Evolutionary conservation across 2,888 invertebrate species (phyloP).

Genomic region (Aspidapion aeneum): DNA sequence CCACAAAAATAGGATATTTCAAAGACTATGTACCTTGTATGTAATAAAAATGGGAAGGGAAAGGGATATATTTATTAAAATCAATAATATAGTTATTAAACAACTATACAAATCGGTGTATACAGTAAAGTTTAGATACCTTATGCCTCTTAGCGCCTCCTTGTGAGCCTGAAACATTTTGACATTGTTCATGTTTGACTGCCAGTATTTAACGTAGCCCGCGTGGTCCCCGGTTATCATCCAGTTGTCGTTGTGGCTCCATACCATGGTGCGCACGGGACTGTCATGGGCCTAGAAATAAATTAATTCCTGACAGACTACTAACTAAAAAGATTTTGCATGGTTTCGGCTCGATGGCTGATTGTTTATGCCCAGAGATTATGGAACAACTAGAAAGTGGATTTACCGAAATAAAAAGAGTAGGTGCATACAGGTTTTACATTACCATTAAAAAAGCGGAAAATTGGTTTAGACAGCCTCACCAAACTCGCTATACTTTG

Average conservation of each 20-base stretch:
- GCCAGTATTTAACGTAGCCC: slow-evolving; percentile 99
- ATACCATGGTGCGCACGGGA: slow-evolving; percentile 98
- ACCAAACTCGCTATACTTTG: no score
- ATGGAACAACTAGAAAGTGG: no score
- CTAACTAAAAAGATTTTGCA: no score
- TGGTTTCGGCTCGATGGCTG: no score
- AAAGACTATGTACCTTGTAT: slow-evolving; percentile 35
- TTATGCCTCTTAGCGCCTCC: slow-evolving; percentile 98
- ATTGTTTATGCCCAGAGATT: no score
- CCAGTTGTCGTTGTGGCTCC: slow-evolving; percentile 99
- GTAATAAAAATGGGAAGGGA: slow-evolving; percentile 42
- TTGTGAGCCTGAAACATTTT: slow-evolving; percentile 99
- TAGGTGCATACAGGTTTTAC: no score
- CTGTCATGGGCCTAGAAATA: slow-evolving; percentile 90
- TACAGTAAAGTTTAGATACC: slow-evolving; percentile 62
- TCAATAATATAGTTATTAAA: slow-evolving; percentile 36
- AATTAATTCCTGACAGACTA: background rate
- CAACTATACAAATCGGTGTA: slow-evolving; percentile 43
- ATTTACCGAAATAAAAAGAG: no score
- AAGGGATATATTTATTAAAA: slow-evolving; percentile 46
- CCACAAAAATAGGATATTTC: slow-evolving; percentile 21
- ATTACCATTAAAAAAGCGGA: no score
- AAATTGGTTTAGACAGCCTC: no score
- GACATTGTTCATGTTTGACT: slow-evolving; percentile 99
- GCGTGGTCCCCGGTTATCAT: slow-evolving; percentile 99